Evolutionary conservation across 2,113 vertebrate species (phyloP), one percentile per base, ranked within the genome.

Genomic region (Cephalopterus ornatus): DNA sequence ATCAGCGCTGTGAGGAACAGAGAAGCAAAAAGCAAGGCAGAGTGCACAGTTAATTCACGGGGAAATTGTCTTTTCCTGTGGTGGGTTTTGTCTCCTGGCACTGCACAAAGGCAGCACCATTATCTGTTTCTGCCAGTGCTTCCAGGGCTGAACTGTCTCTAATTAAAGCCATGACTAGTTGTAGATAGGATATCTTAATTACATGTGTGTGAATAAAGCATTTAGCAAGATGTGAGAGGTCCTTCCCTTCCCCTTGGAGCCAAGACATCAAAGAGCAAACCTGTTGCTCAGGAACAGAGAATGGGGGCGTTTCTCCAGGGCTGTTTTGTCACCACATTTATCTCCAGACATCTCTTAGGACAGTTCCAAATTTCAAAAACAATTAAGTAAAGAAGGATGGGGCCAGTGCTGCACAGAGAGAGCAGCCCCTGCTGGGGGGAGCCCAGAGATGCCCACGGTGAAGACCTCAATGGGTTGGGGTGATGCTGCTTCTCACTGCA

Each of bases 101-200:
- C 55, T 3, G 46, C 1, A 9, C 76, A 80, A 58, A 74, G 55
- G 47, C 89, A 77, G 79, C 58, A 70, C 65, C 65, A 75, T 95
- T 95, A 95, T 95, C 87, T 95, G 26, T 26, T 91, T 44, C 78
- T 96, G 89, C 78, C 91, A 89, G 79, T 0, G 2, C 47, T 95
- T 13, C 63, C 65, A 79, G 46, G 37, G 53, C 85, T 92, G 88
- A 90, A 83, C 79, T 62, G 68, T 21, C 90, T 90, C 87, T 95
- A 96, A 95, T 93, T 95, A 97, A 92, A 95, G 92, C 53, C 91
- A 81, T n/a, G 24, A 44, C 2, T 8, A 73, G 81, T 46, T 62
- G 88, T 32, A 88, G 84, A 78, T 95, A 83, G 85, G 68, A 66
- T 91, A 79, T 92, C 85, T 96, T 97, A 93, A 95, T 97, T 95